Conservation (phyloP, 2,113 vertebrate genomes). For the Phoenicopterus ruber region DNA sequence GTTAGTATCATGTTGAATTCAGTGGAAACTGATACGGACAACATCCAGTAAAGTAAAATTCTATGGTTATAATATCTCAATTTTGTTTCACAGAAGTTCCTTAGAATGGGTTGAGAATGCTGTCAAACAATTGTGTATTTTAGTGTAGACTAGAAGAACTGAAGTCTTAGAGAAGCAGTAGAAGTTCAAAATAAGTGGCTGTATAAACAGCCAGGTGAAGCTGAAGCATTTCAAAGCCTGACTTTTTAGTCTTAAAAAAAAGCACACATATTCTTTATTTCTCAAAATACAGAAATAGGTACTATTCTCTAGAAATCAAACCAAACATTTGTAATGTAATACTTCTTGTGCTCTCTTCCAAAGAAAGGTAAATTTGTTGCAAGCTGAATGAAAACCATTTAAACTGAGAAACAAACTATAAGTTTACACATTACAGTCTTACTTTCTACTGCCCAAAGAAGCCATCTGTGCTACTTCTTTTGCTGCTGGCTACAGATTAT, state of each 20-base stretch:
- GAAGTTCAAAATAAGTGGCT: neutral
- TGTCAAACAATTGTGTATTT: neutral
- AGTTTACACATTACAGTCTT: neutral
- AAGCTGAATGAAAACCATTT: neutral
- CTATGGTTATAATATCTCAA: neutral
- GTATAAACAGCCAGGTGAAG: neutral
- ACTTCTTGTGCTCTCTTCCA: neutral
- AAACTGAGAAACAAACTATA: neutral
- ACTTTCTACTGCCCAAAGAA: neutral
- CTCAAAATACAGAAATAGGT: neutral
- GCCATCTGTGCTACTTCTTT: neutral
- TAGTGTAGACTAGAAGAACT: neutral
- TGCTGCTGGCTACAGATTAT: neutral
- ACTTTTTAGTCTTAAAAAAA: neutral
- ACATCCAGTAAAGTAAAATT: neutral
- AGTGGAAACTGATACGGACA: neutral
- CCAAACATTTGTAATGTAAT: neutral
- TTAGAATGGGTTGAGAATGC: neutral
- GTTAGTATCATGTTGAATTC: neutral
- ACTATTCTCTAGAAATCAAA: neutral
- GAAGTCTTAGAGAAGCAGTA: neutral
- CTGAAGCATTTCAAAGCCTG: neutral
- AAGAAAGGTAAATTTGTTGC: neutral
- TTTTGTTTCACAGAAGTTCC: neutral
- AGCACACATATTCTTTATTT: neutral